Evolutionary conservation across 2,888 invertebrate species (phyloP).

Genomic region (Pristionchus fissidentatus): DNA sequence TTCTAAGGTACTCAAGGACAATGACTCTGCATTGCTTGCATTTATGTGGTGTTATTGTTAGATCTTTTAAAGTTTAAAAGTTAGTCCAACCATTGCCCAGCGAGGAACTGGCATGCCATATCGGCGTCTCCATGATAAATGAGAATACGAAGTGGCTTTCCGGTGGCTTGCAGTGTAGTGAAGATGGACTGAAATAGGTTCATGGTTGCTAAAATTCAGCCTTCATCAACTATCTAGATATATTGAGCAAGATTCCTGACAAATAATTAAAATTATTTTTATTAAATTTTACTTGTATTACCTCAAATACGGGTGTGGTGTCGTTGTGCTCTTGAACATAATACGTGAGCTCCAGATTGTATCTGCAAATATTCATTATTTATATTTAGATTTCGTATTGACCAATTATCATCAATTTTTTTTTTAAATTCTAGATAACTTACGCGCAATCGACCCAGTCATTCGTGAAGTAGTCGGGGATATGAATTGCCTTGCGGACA

Average conservation of each 20-base stretch:
- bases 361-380: constrained; percentile 56
- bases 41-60: neutral
- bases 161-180: neutral
- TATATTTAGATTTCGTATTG: no score
- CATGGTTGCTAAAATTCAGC: no score
- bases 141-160: constrained; percentile 55
- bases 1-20: neutral
- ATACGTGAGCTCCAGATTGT: constrained; percentile 65
- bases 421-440: neutral
- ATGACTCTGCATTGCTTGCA: neutral
- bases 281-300: neutral
- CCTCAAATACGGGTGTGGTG: constrained; percentile 64
- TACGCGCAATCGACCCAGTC: constrained; percentile 64
- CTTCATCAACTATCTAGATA: no score
- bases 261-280: neutral
- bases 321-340: constrained; percentile 66
- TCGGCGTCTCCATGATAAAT: constrained; percentile 73
- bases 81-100: constrained; percentile 67
- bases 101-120: constrained; percentile 68
- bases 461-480: constrained; percentile 52
- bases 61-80: neutral
- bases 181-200: constrained; percentile 20
- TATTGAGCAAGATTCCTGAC: neutral
- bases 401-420: neutral
- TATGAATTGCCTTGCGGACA: constrained; percentile 62